A percentile compares a stretch with the other conserved stretches of the same genome.
Evolutionary conservation across 2,888 invertebrate genomes (phyloP).

Genomic region (Pediacus dermestoides): DNA sequence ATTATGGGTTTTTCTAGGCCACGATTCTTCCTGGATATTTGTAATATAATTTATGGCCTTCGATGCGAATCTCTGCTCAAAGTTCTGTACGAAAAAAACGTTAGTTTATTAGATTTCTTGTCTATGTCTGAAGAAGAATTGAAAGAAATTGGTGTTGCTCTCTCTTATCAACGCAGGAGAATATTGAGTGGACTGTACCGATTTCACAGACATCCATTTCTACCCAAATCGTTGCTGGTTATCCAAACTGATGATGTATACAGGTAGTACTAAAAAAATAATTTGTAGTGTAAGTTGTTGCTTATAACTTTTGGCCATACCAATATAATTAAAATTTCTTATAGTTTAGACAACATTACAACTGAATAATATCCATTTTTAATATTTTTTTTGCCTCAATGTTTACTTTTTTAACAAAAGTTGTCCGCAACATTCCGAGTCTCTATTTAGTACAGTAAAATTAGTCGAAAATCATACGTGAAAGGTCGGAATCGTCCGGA

Average conservation of each 20-base stretch:
- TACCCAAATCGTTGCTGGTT: constrained; percentile 46
- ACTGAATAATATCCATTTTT: too few relatives aligned
- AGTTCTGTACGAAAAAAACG: constrained; percentile 51
- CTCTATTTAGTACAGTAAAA: too few relatives aligned
- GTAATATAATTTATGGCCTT: constrained; percentile 58
- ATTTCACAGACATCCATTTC: constrained; percentile 60
- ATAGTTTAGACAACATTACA: too few relatives aligned
- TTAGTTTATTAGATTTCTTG: constrained; percentile 57
- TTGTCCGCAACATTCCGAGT: too few relatives aligned
- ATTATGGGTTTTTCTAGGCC: constrained; percentile 45
- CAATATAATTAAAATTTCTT: constrained; percentile 5
- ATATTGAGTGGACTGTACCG: constrained; percentile 54
- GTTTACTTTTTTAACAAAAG: too few relatives aligned
- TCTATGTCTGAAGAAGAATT: constrained; percentile 58
- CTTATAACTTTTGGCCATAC: constrained; percentile 15
- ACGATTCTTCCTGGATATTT: constrained; percentile 54
- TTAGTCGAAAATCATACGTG: too few relatives aligned
- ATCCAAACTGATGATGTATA: constrained; percentile 47
- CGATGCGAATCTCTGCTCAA: constrained; percentile 54
- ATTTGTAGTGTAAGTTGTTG: background rate
- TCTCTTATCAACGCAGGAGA: constrained; percentile 59
- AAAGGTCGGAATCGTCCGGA: too few relatives aligned
- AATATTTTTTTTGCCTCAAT: too few relatives aligned
- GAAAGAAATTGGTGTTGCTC: constrained; percentile 55
- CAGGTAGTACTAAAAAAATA: constrained; percentile 37